Percentiles rank a stretch among this genome's conserved stretches.
phyloP scores from a whole-genome alignment of 2,888 invertebrate genomes.

The Scrobipalpa atriplicella region DNA sequence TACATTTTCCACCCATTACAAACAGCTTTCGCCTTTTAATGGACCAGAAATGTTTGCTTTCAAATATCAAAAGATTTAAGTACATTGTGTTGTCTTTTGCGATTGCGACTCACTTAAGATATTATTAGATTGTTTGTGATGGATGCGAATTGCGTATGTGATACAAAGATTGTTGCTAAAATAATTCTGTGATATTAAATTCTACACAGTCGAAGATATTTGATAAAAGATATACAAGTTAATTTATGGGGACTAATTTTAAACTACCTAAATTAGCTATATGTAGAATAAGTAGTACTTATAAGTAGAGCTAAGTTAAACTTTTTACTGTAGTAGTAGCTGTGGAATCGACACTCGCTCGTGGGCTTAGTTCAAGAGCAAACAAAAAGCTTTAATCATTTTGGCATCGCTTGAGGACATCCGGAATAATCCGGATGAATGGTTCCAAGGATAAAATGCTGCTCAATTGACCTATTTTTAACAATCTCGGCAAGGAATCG shows the following conservation, averaged over 20 bases:
- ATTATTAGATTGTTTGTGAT: not conserved
- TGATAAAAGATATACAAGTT: no score
- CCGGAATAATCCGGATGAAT: slow-evolving; percentile 56
- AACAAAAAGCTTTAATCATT: slow-evolving; percentile 46
- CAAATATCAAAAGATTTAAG: not conserved
- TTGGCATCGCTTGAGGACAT: slow-evolving; percentile 50
- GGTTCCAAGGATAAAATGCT: slow-evolving; percentile 47
- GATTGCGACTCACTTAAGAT: not conserved
- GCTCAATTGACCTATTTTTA: slow-evolving; percentile 41
- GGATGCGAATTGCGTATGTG: no score
- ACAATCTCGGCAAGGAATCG: not conserved
- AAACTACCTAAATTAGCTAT: no score
- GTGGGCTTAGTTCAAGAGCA: slow-evolving; percentile 25
- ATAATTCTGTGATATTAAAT: no score
- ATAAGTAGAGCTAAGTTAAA: not conserved
- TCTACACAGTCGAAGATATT: no score
- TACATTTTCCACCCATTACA: slow-evolving; percentile 29
- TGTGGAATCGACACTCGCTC: not conserved
- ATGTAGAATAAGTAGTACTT: no score
- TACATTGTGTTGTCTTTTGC: not conserved
- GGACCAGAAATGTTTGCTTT: slow-evolving; percentile 19
- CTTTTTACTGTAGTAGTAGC: not conserved
- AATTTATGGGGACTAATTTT: no score
- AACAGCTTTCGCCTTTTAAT: slow-evolving; percentile 21
- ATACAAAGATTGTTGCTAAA: no score